phyloP scores from a whole-genome alignment of 2,113 vertebrate species.

The Leptobrachium ailaonicum region DNA sequence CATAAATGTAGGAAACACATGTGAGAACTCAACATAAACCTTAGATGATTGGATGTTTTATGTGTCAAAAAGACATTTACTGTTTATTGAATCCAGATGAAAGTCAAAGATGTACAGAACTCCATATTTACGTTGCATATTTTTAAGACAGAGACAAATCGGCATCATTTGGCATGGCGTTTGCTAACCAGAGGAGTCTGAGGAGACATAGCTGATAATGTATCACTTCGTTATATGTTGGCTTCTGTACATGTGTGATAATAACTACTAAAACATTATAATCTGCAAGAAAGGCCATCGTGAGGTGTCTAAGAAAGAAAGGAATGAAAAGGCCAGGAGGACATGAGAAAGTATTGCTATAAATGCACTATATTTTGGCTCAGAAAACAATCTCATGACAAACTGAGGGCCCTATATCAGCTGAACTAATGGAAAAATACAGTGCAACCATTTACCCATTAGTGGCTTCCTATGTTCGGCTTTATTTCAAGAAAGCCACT shows the following conservation, averaged over 20 bases:
- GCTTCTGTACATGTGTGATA: too few species aligned
- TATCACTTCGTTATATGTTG: too few species aligned
- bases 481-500: too few species aligned
- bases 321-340: constrained; percentile 1
- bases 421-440: too few species aligned
- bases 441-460: too few species aligned
- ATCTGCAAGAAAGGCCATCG: not conserved
- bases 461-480: too few species aligned
- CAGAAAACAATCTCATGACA: not conserved
- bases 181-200: not conserved
- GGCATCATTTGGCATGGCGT: not conserved
- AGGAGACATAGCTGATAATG: not conserved
- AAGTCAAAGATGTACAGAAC: not conserved
- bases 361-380: not conserved
- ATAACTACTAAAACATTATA: not conserved
- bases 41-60: not conserved
- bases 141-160: not conserved
- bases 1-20: not conserved
- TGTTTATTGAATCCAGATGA: not conserved
- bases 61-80: not conserved
- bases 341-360: not conserved
- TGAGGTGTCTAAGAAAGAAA: not conserved
- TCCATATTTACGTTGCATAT: not conserved
- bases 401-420: too few species aligned
- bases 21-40: not conserved